These are phyloP conservation scores for Trididemnum nubilum DNA, from an alignment of 23 tunicate genomes.

Conservation along the genomic window DNA sequence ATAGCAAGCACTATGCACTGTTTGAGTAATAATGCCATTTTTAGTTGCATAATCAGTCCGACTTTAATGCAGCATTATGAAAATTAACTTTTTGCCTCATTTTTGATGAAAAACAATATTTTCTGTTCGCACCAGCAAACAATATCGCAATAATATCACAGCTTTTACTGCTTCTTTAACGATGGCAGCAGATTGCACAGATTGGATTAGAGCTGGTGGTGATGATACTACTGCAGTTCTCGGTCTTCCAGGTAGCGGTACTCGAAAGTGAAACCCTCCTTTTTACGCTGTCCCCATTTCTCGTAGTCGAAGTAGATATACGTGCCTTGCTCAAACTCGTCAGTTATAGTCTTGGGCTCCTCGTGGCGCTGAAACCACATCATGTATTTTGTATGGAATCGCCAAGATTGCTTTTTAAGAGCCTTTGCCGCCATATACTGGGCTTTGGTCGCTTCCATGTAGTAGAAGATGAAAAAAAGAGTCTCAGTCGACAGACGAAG, in stretches of 20 bases:
- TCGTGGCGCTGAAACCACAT: constrained; percentile 99
- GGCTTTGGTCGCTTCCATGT: constrained; percentile 99
- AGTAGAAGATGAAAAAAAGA: constrained; percentile 96
- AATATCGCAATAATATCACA: constrained; percentile 16
- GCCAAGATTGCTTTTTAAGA: constrained; percentile 97
- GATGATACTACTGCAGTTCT: constrained; percentile 87
- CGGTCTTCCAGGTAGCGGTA: constrained; percentile 97
- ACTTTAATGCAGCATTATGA: too few relatives aligned
- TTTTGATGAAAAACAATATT: too few relatives aligned
- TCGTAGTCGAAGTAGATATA: constrained; percentile 99
- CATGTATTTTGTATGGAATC: constrained; percentile 99
- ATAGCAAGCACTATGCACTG: too few relatives aligned
- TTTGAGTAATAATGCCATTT: too few relatives aligned
- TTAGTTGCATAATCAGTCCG: too few relatives aligned
- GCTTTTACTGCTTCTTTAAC: constrained; percentile 2
- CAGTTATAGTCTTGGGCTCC: constrained; percentile 98
- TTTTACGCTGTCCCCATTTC: constrained; percentile 98
- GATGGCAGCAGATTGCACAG: constrained; percentile 16
- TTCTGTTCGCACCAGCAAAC: too few relatives aligned
- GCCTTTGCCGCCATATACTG: constrained; percentile 99
- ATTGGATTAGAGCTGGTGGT: background rate
- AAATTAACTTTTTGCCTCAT: too few relatives aligned
- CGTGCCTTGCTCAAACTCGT: constrained; percentile 98
- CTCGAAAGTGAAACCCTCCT: constrained; percentile 98
- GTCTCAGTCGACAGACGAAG: constrained; percentile 94